Base-by-base conservation (phyloP, 1,140 invertebrate species). In the Drosophila repletoides region DNA sequence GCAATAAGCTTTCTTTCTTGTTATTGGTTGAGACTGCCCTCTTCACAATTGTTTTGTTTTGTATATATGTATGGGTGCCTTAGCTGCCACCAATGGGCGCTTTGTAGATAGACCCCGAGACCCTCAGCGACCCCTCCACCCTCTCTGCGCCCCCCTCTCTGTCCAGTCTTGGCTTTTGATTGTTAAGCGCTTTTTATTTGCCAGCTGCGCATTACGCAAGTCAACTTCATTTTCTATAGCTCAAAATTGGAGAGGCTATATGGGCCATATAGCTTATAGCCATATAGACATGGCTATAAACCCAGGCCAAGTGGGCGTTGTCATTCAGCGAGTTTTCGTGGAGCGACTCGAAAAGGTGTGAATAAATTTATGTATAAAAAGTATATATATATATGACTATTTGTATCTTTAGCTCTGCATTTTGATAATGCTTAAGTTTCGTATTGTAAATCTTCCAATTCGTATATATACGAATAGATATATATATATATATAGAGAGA, bases 151-250 rank as follows among this genome's bases (percentile, higher is more conserved):
- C 19, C 4, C 14, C 15, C 21, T 24, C 22, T 2, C 40, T 9
- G 7, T 14, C 33, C 7, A n/a, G n/a, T 34, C 3, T 17, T 9
- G 21, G 33, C 5, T 49, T 72, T 46, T 75, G 66, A 71, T 52
- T 76, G 73, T 21, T 31, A 49, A 49, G 31, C 56, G 59, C n/a
- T n/a, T 63, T 67, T 67, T 36, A 33, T 52, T 66, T 53, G 60
- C 34, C 70, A 52, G 70, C 74, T 77, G 79, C 61, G 77, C 68
- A 76, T 81, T 81, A 83, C 79, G 79, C 79, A 83, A 83, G 74
- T 61, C 64, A 76, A 83, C 77, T 83, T 83, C 79, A 83, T 77
- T 77, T 83, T 81, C 61, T 41, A 63, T 66, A 52, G 43, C 51
- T 65, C 55, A 45, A n/a, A 63, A 63, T 63, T 59, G 63, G 26